Percentiles rank a stretch among this genome's conserved stretches.
Conservation (phyloP, 2,797 vertebrate genomes). For the Pantherophis alleghaniensis region DNA sequence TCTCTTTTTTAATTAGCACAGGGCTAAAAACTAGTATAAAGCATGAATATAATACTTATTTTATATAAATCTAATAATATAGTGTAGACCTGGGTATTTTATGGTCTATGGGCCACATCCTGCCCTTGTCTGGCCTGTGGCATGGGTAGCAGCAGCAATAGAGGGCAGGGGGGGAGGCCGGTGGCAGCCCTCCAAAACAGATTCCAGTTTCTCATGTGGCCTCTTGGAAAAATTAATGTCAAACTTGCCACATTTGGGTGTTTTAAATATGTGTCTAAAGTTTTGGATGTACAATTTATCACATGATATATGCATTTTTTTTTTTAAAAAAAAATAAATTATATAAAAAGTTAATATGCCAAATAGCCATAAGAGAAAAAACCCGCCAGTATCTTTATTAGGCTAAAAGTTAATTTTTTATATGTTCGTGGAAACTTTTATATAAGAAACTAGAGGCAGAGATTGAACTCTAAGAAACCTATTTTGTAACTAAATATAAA, state of each 20-base stretch:
- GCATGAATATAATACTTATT: neutral
- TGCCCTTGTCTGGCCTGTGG: neutral
- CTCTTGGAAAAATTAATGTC: neutral
- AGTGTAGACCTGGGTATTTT: neutral
- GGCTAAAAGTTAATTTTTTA: neutral
- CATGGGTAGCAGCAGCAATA: neutral
- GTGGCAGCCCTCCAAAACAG: neutral
- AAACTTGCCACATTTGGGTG: neutral
- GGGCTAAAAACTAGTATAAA: neutral
- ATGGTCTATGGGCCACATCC: neutral
- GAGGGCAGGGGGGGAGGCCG: no score
- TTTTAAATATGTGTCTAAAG: neutral
- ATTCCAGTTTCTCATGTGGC: neutral
- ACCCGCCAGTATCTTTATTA: neutral
- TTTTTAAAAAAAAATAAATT: neutral
- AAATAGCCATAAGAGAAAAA: neutral
- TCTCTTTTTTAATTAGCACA: neutral
- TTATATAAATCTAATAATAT: neutral
- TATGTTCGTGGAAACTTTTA: neutral
- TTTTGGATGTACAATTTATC: neutral
- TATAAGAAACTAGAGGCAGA: neutral
- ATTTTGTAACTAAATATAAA: neutral
- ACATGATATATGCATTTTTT: neutral
- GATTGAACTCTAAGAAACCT: neutral
- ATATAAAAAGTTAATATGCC: neutral